These are phyloP conservation scores for Cataglyphis hispanica DNA, from an alignment of 1,140 invertebrate species.

Conservation along the genomic window DNA sequence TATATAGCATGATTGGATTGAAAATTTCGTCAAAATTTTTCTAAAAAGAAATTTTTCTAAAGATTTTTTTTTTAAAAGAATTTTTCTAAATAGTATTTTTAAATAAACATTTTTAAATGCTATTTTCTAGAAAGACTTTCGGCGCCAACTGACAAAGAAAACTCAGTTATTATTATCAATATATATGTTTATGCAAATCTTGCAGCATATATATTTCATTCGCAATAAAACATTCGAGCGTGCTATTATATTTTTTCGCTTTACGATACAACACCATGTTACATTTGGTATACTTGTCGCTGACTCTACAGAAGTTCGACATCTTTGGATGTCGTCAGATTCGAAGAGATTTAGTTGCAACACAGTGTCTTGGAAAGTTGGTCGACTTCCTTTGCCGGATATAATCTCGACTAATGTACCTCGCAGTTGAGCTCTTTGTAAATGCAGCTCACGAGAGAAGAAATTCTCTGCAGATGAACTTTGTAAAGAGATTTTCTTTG, in stretches of 20 bases:
- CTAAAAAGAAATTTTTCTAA: too few relatives aligned
- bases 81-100: too few relatives aligned
- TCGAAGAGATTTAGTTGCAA: slow-evolving; percentile 53
- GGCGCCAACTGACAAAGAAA: not conserved
- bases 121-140: slow-evolving; percentile 10
- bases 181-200: slow-evolving; percentile 7
- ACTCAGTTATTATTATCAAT: slow-evolving; percentile 15
- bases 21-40: not conserved
- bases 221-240: slow-evolving; percentile 23
- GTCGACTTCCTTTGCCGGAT: slow-evolving; percentile 60
- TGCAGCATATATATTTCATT: slow-evolving; percentile 17
- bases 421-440: slow-evolving; percentile 57
- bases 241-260: slow-evolving; percentile 52
- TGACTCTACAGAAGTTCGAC: slow-evolving; percentile 46
- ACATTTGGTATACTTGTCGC: slow-evolving; percentile 47
- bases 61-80: too few relatives aligned
- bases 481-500: slow-evolving; percentile 37
- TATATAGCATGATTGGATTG: not conserved
- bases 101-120: too few relatives aligned
- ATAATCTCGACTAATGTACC: slow-evolving; percentile 63
- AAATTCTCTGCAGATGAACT: slow-evolving; percentile 52
- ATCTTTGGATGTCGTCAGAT: slow-evolving; percentile 45
- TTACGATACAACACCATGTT: slow-evolving; percentile 39
- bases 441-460: slow-evolving; percentile 57
- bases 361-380: slow-evolving; percentile 58